A percentile compares a stretch with the other conserved stretches of the same genome.
These are phyloP conservation scores for Dryoscopus gambensis DNA, from an alignment of 2,113 vertebrate genomes.

Conservation along the genomic window DNA sequence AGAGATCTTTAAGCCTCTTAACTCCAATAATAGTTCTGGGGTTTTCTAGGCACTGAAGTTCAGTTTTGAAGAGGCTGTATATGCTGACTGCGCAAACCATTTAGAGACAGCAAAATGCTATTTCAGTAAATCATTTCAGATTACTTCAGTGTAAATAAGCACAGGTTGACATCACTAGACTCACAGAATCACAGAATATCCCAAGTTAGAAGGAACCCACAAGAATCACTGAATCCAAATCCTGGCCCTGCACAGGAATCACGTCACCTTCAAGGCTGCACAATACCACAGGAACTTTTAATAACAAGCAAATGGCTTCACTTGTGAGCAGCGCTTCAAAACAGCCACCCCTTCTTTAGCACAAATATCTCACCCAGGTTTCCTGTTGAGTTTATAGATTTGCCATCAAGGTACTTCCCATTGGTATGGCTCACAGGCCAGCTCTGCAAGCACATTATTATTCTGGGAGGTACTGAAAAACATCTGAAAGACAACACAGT, in stretches of 20 bases:
- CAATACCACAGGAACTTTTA: neutral
- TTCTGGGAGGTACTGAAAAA: neutral
- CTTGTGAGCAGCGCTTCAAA: neutral
- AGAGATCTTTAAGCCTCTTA: slow-evolving; percentile 46
- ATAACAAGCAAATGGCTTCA: neutral
- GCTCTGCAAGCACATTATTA: neutral
- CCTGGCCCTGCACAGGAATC: neutral
- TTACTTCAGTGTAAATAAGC: neutral
- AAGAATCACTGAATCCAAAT: neutral
- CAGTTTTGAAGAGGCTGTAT: neutral
- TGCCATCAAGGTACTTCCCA: neutral
- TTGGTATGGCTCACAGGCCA: neutral
- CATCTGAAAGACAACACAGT: neutral
- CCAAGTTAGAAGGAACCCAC: neutral
- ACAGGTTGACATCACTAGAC: neutral
- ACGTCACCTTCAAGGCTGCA: neutral
- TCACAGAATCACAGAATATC: neutral
- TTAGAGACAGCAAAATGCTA: neutral
- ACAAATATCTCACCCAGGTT: neutral
- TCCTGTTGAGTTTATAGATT: neutral
- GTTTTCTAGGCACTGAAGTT: neutral
- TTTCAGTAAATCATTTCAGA: neutral
- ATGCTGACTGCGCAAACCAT: neutral
- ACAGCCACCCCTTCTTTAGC: neutral
- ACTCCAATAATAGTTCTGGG: slow-evolving; percentile 1